Evolutionary conservation across 2,113 vertebrate species (phyloP).

Genomic region (Pachypanchax playfairii): DNA sequence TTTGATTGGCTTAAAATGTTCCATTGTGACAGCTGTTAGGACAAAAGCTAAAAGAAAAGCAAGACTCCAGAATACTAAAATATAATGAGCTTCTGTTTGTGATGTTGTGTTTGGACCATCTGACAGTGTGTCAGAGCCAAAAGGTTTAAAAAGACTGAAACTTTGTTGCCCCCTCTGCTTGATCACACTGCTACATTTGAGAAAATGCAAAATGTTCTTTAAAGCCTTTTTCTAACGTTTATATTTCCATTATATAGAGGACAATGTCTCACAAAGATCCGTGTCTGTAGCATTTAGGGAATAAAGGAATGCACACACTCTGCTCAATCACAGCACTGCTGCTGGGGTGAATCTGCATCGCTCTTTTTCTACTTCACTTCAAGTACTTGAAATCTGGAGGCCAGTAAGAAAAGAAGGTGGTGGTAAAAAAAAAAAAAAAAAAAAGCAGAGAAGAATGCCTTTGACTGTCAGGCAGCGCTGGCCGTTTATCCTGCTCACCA

Average conservation of each 20-base stretch:
- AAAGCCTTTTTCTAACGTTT: conserved; percentile 15
- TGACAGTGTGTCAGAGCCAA: no score
- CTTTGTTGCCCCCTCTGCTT: not conserved
- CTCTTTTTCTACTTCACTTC: conserved; percentile 40
- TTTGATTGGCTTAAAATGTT: no score
- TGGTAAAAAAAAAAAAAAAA: conserved; percentile 1
- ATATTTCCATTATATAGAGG: conserved; percentile 2
- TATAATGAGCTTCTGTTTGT: no score
- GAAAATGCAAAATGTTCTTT: conserved; percentile 25
- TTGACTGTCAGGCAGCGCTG: conserved; percentile 46
- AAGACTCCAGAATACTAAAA: no score
- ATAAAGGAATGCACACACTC: conserved; percentile 24
- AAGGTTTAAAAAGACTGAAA: not conserved
- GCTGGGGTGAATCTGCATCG: conserved; percentile 30
- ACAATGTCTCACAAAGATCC: conserved; percentile 33
- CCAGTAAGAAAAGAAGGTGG: conserved; percentile 11
- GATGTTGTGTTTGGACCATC: no score
- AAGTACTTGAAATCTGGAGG: conserved; percentile 43
- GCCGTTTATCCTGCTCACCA: conserved; percentile 58
- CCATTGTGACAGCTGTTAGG: no score
- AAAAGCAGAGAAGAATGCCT: conserved; percentile 35
- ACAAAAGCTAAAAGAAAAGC: no score
- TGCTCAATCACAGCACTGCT: conserved; percentile 19
- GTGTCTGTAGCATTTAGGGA: conserved; percentile 36
- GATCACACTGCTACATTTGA: not conserved